phyloP scores from a whole-genome alignment of 2,797 vertebrate species.

The Sebastolobus alascanus region DNA sequence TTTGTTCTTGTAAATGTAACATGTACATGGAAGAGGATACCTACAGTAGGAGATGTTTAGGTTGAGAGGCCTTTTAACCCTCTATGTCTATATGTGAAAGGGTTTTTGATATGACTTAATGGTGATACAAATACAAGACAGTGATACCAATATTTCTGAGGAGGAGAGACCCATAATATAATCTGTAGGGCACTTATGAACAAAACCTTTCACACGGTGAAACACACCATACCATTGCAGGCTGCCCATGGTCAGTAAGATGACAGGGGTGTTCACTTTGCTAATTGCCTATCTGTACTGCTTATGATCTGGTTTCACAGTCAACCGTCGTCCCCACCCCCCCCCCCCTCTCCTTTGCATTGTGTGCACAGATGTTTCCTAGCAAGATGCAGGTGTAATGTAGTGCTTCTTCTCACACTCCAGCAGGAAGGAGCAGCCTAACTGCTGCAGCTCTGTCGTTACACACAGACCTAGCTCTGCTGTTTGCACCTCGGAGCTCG shows the following conservation, averaged over 20 bases:
- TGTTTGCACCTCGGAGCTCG: slow-evolving; percentile 24
- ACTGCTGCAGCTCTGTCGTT: slow-evolving; percentile 57
- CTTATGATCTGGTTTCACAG: slow-evolving; percentile 73
- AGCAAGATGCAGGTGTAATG: slow-evolving; percentile 73
- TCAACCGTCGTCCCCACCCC: slow-evolving; percentile 57
- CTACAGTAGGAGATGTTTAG: background rate
- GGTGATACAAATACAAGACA: background rate
- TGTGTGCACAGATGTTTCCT: slow-evolving; percentile 80
- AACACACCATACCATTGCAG: slow-evolving; percentile 22
- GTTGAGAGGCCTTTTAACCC: background rate
- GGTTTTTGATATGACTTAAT: background rate
- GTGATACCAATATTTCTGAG: slow-evolving; percentile 44
- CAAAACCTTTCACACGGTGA: slow-evolving; percentile 41
- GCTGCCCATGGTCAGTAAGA: slow-evolving; percentile 32
- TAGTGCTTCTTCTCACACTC: slow-evolving; percentile 52
- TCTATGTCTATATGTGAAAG: background rate
- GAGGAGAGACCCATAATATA: slow-evolving; percentile 40
- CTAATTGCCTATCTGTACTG: slow-evolving; percentile 50
- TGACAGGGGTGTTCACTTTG: slow-evolving; percentile 37
- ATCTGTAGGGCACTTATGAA: slow-evolving; percentile 44
- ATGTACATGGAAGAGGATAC: background rate
- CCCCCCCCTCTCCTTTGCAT: slow-evolving; percentile 44
- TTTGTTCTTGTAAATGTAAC: slow-evolving; percentile 5
- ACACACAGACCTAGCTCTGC: slow-evolving; percentile 23
- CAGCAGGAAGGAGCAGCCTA: slow-evolving; percentile 71